Evolutionary conservation across 2,113 vertebrate species (phyloP).

Genomic region (Clupea harengus): DNA sequence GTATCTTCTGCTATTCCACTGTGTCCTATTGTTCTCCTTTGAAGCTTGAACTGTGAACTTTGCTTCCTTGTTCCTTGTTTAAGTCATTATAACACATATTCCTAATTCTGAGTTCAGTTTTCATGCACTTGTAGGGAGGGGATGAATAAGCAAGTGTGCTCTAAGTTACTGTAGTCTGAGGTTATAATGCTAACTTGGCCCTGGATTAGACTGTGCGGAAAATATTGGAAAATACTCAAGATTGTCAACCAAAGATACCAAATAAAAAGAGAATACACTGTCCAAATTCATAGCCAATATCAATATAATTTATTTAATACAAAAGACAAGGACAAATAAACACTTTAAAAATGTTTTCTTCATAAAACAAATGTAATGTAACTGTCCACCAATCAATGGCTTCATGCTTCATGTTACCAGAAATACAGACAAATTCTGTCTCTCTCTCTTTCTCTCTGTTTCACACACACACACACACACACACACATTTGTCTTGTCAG

Average conservation of each 20-base stretch:
- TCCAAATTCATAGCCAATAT: not conserved
- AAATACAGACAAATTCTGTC: not conserved
- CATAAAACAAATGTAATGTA: not conserved
- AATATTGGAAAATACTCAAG: not conserved
- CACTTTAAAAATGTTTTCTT: not conserved
- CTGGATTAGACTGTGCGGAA: not conserved
- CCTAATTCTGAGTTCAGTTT: not conserved
- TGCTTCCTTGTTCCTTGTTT: not conserved
- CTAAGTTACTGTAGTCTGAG: no score
- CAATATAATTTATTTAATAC: not conserved
- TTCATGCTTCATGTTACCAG: not conserved
- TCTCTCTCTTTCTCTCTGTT: not conserved
- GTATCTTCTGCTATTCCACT: not conserved
- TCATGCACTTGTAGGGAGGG: not conserved
- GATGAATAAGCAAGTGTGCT: not conserved
- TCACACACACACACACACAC: not conserved
- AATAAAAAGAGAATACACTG: not conserved
- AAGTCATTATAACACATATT: not conserved
- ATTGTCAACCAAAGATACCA: not conserved
- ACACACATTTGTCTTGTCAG: not conserved
- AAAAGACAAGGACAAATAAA: not conserved
- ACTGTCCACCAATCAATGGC: slow-evolving; percentile 8
- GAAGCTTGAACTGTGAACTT: no score
- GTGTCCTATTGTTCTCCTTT: not conserved
- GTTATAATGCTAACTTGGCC: not conserved